A percentile compares a stretch with the other conserved stretches of the same genome.
Evolutionary conservation across 1,140 invertebrate genomes (phyloP).

Genomic region (Pseudomyrmex flavicornis): DNA sequence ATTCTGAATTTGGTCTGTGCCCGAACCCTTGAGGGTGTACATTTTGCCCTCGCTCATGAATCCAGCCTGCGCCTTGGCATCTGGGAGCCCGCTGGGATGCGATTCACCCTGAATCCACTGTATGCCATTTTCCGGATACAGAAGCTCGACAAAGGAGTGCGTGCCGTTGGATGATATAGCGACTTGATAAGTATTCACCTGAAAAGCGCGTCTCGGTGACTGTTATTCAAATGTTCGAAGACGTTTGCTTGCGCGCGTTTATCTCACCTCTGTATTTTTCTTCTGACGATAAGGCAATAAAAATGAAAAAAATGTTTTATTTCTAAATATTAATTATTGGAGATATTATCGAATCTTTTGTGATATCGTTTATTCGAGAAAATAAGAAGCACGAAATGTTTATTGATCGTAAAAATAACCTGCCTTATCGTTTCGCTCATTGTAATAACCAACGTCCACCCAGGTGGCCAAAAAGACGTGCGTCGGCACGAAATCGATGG

Average conservation of each 20-base stretch:
- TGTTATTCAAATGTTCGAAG: neutral
- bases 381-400: neutral
- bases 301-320: too few species aligned
- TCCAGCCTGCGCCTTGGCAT: constrained; percentile 96
- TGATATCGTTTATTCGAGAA: neutral
- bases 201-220: constrained; percentile 36
- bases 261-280: neutral
- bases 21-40: constrained; percentile 92
- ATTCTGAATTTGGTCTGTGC: constrained; percentile 93
- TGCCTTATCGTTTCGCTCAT: constrained; percentile 87
- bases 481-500: constrained; percentile 88
- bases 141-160: constrained; percentile 93
- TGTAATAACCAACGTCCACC: constrained; percentile 89
- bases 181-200: constrained; percentile 93
- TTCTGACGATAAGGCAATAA: neutral
- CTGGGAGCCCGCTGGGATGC: constrained; percentile 88
- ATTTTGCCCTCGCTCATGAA: constrained; percentile 93
- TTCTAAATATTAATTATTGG: too few species aligned
- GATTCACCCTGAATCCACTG: constrained; percentile 94
- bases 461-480: constrained; percentile 89
- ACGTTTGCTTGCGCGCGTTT: neutral
- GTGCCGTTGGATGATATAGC: constrained; percentile 93
- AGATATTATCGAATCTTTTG: too few species aligned
- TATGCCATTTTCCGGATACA: constrained; percentile 95
- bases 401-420: neutral